Evolutionary conservation across 1,140 invertebrate species (phyloP), one percentile per base, ranked within the genome.

Genomic region (Parapsyche elsis): DNA sequence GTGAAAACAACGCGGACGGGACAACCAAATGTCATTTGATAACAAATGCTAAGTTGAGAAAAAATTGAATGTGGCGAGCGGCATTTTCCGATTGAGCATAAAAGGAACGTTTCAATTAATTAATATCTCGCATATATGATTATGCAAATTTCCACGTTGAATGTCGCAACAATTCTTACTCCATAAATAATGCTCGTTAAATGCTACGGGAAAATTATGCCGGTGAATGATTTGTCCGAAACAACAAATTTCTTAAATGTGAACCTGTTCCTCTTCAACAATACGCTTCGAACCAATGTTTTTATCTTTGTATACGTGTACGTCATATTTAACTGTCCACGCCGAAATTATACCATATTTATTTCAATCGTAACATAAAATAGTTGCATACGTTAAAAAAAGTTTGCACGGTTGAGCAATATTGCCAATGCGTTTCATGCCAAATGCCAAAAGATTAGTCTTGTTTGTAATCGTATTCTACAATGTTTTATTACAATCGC

Each of bases 321-420:
- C 64, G 64, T n/a, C 19, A 67, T 67, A 67, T 67, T 67, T 67
- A 67, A 67, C 64, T 67, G 64, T 67, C 64, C 64, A n/a, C 64
- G 24, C 21, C 12, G 24, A 67, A 67, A 67, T 67, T 23, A 30
- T 30, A 67, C 19, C 23, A 12, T 67, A 67, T 67, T 67, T 23
- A 26, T 67, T 67, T 12, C 64, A 23, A 67, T 67, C 64, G 24
- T 26, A 21, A 23, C 12, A 0, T 5, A 53, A 12, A 67, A 67
- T 67, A 67, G 64, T 67, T 26, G 24, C 9, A 53, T 53, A 24
- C 24, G 64, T 23, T 0, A 26, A 67, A n/a, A 64, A 19, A 23
- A 67, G 26, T 23, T 24, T 9, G 24, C 21, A 23, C 0, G 0
- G 14, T 67, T 67, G 64, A 5, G 23, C 64, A 67, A 67, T 24